Evolutionary conservation across 2,797 vertebrate genomes (phyloP), one percentile per base, ranked within the genome.

Genomic region (Pristis pectinata): DNA sequence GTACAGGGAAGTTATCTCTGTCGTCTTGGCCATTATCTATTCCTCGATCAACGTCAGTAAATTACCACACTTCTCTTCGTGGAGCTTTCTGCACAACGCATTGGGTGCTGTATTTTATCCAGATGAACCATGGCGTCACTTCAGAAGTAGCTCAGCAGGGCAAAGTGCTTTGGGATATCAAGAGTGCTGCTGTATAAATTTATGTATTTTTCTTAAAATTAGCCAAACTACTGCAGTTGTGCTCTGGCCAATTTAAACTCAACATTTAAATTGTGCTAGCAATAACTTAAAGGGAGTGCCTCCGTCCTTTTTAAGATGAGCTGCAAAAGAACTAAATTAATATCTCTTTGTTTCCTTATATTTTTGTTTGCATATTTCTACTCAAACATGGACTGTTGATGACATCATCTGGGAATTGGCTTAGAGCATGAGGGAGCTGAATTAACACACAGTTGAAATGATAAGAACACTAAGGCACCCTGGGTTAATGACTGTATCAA

Each of bases 381-480:
- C n/a, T 64, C 34, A n/a, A 37, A 89, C 15, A 13, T 34, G 4
- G 85, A 59, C 30, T 89, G 34, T 89, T 89, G 85, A 89, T 67
- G 59, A 91, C n/a, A 64, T 56, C 44, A 53, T 72, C 72, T 56
- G 49, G 44, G 44, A 93, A 74, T 30, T 72, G 19, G 70, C 44
- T 53, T n/a, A 30, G 4, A 94, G 70, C 30, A 2, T 19, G 27
- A 72, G 41, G 19, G 64, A 76, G 64, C 92, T n/a, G 10, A 53
- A 76, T 76, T 76, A 30, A 56, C 37, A 56, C 92, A 94, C 70
- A 94, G 87, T 9, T 74, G 92, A 94, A 76, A n/a, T n/a, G 41
- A 56, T 15, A 93, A 53, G 67, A 34, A 53, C 92, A 94, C 44
- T n/a, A 19, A 94, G 72, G 70, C 92, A 56, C 44, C 44, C 92